Base-by-base conservation (phyloP, 2,113 vertebrate genomes). In the Archocentrus centrarchus region DNA sequence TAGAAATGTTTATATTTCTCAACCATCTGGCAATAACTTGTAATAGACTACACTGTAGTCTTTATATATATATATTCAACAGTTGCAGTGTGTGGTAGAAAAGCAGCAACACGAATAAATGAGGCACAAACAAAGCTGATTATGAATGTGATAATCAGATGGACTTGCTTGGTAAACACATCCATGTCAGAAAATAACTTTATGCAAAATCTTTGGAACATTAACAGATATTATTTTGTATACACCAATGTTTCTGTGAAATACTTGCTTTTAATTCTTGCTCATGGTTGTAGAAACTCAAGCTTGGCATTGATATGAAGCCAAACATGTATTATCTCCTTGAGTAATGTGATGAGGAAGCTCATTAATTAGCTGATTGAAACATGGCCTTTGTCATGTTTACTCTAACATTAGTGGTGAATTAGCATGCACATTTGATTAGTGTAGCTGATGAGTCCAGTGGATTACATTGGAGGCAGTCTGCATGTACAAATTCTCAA, bases 391-490 rank as follows among this genome's bases (percentile, higher is more conserved):
- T 92, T 88, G 78, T 85, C 53, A 70, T 85, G 77, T 91, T 93
- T 90, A 86, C 83, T 50, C 78, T 88, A 84, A 79, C 68, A 88
- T 90, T 90, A 88, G 80, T 81, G 83, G 92, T 80, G 84, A 88
- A 89, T 91, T 84, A 91, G 79, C 83, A 91, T 87, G 61, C 90
- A 85, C 81, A 90, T 88, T 84, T 84, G 86, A 91, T 93, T 84
- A 91, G 80, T 77, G 70, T 77, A 27, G 80, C 77, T 90, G 88
- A 91, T 89, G 88, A 88, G 87, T 79, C 79, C 4, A 30, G 44
- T 62, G 64, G 77, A 91, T 93, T 88, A 78, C 44, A 64, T 27
- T 59, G 17, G 81, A 84, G 89, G 88, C 82, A 81, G 41, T 37
- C 70, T 85, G 68, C 60, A 81, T 20, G 64, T 82, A 62, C 61